phyloP scores from a whole-genome alignment of 2,797 vertebrate genomes.

The Allobates femoralis region DNA sequence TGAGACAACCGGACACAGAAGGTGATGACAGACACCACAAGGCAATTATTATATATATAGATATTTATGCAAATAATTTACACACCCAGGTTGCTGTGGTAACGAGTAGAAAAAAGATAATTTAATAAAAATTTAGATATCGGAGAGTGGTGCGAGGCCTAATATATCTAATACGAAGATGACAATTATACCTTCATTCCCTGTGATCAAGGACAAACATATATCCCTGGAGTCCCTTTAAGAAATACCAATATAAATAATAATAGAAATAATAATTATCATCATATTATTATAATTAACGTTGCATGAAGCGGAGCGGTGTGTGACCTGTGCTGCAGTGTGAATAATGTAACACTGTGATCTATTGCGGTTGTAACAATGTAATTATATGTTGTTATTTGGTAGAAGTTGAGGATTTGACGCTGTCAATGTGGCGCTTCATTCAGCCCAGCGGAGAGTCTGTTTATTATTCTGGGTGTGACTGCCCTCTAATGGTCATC shows the following conservation, averaged over 20 bases:
- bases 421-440: neutral
- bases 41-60: too few species aligned
- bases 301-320: neutral
- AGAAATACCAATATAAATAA: too few species aligned
- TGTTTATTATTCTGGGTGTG: neutral
- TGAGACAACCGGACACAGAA: too few species aligned
- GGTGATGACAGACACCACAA: too few species aligned
- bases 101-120: neutral
- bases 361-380: neutral
- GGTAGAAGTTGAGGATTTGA: neutral
- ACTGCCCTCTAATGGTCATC: slow-evolving; percentile 48
- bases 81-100: neutral
- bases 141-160: neutral
- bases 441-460: neutral
- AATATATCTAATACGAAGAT: neutral
- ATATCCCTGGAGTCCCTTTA: neutral
- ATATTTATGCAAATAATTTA: neutral
- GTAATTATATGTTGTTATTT: slow-evolving; percentile 26
- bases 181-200: neutral
- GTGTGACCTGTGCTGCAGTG: neutral
- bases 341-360: neutral
- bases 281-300: too few species aligned
- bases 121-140: neutral
- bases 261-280: too few species aligned
- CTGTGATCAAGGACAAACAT: neutral